Evolutionary conservation across 2,113 vertebrate species (phyloP).

Genomic region (Hystrix cristata): DNA sequence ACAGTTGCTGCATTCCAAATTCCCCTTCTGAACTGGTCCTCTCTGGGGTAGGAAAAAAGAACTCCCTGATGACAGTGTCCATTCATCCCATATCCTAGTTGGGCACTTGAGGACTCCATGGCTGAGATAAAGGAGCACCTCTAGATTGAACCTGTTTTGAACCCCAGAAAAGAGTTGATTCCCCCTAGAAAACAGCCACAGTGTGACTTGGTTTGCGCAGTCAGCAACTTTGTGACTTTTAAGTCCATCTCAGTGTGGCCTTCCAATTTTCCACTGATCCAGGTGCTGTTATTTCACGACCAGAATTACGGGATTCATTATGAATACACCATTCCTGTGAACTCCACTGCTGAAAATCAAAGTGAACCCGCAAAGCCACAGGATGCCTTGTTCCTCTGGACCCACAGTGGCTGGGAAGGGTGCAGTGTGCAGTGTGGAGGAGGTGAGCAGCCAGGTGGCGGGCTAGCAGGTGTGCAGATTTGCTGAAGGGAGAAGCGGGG

Average conservation of each 20-base stretch:
- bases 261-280: slow-evolving; percentile 75
- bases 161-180: not conserved
- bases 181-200: not conserved
- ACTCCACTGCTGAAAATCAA: slow-evolving; percentile 89
- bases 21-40: not conserved
- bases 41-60: not conserved
- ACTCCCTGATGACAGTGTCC: too few species aligned
- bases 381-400: slow-evolving; percentile 97
- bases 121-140: not conserved
- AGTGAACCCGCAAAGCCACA: slow-evolving; percentile 89
- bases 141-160: not conserved
- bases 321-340: slow-evolving; percentile 97
- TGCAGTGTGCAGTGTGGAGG: slow-evolving; percentile 97
- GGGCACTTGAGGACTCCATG: not conserved
- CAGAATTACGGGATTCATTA: slow-evolving; percentile 98
- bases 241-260: slow-evolving; percentile 52
- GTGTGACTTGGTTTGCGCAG: not conserved
- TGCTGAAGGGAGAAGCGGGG: not conserved
- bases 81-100: rapidly evolving
- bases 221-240: not conserved
- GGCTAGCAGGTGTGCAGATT: not conserved
- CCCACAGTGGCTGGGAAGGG: slow-evolving; percentile 96
- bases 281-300: slow-evolving; percentile 98
- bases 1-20: not conserved
- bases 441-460: slow-evolving; percentile 87